Evolutionary conservation across 1,140 invertebrate genomes (phyloP).

Genomic region (Phortica variegata): DNA sequence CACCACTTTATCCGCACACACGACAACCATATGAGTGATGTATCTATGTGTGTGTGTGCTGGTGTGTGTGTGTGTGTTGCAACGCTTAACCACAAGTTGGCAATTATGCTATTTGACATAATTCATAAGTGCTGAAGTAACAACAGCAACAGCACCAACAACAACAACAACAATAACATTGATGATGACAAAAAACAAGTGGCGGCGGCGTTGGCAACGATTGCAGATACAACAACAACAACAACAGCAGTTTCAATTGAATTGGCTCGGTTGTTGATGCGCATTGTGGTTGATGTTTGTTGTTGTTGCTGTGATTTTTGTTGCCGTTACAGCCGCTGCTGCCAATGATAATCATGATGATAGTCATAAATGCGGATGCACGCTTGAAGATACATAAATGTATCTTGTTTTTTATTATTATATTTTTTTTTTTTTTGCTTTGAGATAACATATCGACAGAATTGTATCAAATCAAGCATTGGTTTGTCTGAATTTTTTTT

Average conservation of each 20-base stretch:
- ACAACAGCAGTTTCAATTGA: constrained; percentile 11
- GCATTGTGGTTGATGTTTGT: too few relatives aligned
- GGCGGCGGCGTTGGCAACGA: constrained; percentile 4
- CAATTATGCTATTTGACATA: constrained; percentile 54
- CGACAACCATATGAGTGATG: constrained; percentile 6
- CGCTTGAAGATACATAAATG: too few relatives aligned
- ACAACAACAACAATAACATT: constrained; percentile 25
- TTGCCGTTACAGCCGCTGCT: too few relatives aligned
- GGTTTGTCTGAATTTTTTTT: constrained; percentile 25
- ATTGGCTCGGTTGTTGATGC: too few relatives aligned
- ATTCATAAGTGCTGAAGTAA: constrained; percentile 41
- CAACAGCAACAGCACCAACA: constrained; percentile 2
- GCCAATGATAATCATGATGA: too few relatives aligned
- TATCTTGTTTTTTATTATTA: too few relatives aligned
- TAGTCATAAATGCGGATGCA: too few relatives aligned
- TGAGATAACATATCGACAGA: too few relatives aligned
- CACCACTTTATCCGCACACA: constrained; percentile 23
- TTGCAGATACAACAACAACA: background rate
- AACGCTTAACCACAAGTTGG: constrained; percentile 24
- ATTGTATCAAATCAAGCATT: constrained; percentile 26
- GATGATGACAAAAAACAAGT: constrained; percentile 25
- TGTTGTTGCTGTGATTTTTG: too few relatives aligned
- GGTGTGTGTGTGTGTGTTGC: constrained; percentile 8
- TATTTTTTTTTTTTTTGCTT: too few relatives aligned
- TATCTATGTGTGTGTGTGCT: constrained; percentile 13